These are phyloP conservation scores for Ptychadena robeensis DNA, from an alignment of 2,797 vertebrate genomes.

Conservation along the genomic window DNA sequence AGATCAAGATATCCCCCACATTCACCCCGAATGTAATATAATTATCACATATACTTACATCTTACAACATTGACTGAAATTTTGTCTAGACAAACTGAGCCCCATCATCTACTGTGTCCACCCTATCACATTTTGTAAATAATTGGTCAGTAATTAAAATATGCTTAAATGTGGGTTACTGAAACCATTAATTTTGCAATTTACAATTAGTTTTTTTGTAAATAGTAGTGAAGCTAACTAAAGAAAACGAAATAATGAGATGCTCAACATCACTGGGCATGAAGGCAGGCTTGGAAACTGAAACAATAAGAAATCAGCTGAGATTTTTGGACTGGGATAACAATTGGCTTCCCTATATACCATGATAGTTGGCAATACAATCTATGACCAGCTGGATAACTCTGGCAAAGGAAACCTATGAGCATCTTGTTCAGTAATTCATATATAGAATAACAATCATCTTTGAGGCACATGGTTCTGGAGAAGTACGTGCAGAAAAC, in stretches of 20 bases:
- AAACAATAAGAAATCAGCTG: neutral
- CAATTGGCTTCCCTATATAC: neutral
- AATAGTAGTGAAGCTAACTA: no score
- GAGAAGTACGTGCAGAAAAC: neutral
- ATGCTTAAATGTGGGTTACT: no score
- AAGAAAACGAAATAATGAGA: neutral
- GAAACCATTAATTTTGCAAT: neutral
- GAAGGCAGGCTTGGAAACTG: neutral
- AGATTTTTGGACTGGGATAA: neutral
- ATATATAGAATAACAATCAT: neutral
- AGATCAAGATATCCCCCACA: no score
- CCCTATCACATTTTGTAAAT: no score
- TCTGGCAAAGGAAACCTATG: neutral
- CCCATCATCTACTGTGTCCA: no score
- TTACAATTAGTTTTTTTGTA: no score
- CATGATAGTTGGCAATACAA: neutral
- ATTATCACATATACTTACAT: no score
- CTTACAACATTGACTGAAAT: no score
- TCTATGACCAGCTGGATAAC: neutral
- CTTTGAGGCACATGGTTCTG: neutral
- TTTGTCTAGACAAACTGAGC: no score
- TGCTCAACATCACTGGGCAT: neutral
- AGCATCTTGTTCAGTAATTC: neutral
- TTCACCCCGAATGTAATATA: no score
- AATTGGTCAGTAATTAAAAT: no score